phyloP scores from a whole-genome alignment of 2,113 vertebrate species.

The Glareola pratincola region DNA sequence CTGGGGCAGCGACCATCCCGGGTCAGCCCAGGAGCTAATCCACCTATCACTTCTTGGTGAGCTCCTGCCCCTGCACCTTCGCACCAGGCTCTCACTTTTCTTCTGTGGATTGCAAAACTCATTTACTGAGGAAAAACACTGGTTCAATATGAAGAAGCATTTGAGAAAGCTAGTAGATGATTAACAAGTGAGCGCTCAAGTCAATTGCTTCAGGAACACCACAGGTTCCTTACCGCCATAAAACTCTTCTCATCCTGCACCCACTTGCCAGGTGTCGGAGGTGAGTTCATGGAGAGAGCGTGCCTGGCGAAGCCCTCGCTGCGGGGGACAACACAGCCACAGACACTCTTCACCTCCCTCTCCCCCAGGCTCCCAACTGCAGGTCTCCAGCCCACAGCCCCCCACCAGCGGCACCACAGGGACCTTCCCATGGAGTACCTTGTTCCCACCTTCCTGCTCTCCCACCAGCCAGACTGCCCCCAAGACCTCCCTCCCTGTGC shows the following conservation, averaged over 20 bases:
- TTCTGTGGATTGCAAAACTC: neutral
- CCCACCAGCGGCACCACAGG: neutral
- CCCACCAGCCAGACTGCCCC: neutral
- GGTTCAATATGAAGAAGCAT: neutral
- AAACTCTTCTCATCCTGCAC: neutral
- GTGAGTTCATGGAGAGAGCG: rapidly evolving
- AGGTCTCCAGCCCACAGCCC: neutral
- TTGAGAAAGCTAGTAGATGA: constrained; percentile 17
- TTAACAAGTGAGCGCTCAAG: neutral
- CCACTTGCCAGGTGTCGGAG: neutral
- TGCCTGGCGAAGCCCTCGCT: neutral
- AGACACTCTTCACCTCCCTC: neutral
- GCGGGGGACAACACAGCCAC: neutral
- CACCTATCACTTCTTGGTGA: neutral
- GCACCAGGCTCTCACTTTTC: neutral
- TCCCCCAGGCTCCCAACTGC: neutral
- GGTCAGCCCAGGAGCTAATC: neutral
- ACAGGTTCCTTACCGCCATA: neutral
- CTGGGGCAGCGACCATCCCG: rapidly evolving
- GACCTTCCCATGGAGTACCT: neutral
- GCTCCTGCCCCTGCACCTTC: neutral
- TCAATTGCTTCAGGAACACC: neutral
- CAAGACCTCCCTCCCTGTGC: neutral
- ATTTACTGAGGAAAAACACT: neutral
- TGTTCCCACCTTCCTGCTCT: neutral